These are phyloP conservation scores for Automeris io DNA, from an alignment of 2,888 invertebrate species.

Conservation along the genomic window DNA sequence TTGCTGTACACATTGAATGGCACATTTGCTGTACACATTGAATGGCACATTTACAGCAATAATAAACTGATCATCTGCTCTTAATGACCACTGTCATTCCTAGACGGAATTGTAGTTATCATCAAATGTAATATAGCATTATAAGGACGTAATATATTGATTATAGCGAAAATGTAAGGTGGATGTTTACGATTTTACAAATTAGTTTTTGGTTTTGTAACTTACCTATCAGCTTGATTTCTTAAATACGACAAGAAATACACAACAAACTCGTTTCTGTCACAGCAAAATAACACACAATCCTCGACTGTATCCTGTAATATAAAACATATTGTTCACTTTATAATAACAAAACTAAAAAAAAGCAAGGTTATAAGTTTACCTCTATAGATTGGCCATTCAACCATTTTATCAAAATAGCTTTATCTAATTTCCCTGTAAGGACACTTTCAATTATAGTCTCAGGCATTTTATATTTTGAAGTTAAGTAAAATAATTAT, in stretches of 20 bases:
- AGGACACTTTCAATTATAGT: constrained; percentile 66
- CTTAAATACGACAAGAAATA: constrained; percentile 75
- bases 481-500: constrained; percentile 20
- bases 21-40: no score
- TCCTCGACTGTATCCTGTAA: constrained; percentile 59
- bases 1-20: no score
- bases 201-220: no score
- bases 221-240: constrained; percentile 72
- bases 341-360: constrained; percentile 15
- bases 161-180: no score
- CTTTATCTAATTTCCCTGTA: constrained; percentile 52
- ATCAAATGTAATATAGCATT: no score
- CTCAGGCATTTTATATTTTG: constrained; percentile 55
- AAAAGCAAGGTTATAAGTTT: constrained; percentile 39
- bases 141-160: no score
- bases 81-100: no score
- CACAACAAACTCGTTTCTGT: constrained; percentile 72
- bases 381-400: constrained; percentile 58
- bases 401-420: constrained; percentile 63
- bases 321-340: constrained; percentile 15
- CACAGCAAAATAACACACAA: constrained; percentile 52
- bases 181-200: no score
- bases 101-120: no score
- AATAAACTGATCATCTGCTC: no score
- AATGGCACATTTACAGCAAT: no score